A percentile compares a stretch with the other conserved stretches of the same genome.
phyloP scores from a whole-genome alignment of 2,113 vertebrate species.

The Seriola dumerili region DNA sequence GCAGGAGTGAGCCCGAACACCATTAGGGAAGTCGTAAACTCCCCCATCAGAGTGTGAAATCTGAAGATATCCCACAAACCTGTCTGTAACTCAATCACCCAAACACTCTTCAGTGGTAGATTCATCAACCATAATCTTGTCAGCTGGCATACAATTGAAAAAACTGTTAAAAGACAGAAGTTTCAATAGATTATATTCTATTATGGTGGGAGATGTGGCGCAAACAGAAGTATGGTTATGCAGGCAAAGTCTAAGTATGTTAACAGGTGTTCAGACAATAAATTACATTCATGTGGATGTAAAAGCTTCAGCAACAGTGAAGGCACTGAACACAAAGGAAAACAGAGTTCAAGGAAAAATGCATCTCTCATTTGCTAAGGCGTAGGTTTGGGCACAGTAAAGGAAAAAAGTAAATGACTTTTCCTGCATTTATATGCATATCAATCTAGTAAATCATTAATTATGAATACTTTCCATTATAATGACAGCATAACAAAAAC shows the following conservation, averaged over 20 bases:
- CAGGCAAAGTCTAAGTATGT: slow-evolving; percentile 35
- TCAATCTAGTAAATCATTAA: neutral
- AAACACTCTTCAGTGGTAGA: slow-evolving; percentile 39
- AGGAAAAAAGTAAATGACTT: neutral
- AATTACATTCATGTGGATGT: slow-evolving; percentile 25
- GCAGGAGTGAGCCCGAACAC: slow-evolving; percentile 37
- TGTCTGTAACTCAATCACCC: slow-evolving; percentile 40
- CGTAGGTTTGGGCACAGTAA: neutral
- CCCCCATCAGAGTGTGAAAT: slow-evolving; percentile 67
- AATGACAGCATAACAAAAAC: too few species aligned
- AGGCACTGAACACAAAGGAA: slow-evolving; percentile 2
- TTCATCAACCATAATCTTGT: slow-evolving; percentile 5
- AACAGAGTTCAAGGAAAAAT: neutral
- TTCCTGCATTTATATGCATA: neutral
- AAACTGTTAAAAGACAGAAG: slow-evolving; percentile 20
- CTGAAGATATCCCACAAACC: slow-evolving; percentile 53
- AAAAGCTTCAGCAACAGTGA: neutral
- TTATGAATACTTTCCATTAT: neutral
- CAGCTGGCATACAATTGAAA: slow-evolving; percentile 32
- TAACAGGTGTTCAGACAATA: slow-evolving; percentile 56
- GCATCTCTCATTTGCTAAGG: neutral
- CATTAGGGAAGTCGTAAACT: slow-evolving; percentile 75
- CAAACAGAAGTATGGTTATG: slow-evolving; percentile 8
- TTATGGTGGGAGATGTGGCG: slow-evolving; percentile 3
- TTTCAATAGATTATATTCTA: slow-evolving; percentile 29